Evolutionary conservation across 2,113 vertebrate genomes (phyloP), one percentile per base, ranked within the genome.

Genomic region (Eurypyga helias): DNA sequence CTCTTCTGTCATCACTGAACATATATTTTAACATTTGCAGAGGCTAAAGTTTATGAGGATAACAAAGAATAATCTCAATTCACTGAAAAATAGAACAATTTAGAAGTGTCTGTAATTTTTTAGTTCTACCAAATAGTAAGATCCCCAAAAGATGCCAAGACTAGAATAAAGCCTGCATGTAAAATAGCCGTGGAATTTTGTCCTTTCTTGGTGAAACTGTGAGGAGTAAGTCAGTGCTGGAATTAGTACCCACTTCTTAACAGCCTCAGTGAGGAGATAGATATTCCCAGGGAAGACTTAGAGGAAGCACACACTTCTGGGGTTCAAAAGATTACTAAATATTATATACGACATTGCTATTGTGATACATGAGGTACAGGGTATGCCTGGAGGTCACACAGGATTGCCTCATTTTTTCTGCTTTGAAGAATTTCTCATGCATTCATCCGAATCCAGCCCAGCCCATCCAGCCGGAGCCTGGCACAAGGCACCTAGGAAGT

Each of bases 11-110:
- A n/a, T 21, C 26, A 34, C 0, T 64, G 33, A 70, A 48, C 5
- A 6, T 23, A 6, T 24, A 41, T 36, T 81, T 62, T 43, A 79
- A 89, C 0, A 1, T 25, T 75, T 51, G 6, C 34, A 61, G 0
- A 1, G 11, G 11, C 5, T 71, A 25, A 82, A 38, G 13, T 83
- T 90, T 69, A 58, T 45, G 20, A 82, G 26, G 21, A 31, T 28
- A 64, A 46, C 25, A 75, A 17, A 85, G 28, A 78, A 81, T 54
- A 66, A 73, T 52, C 43, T 89, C 20, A 73, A 21, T 54, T 78
- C 52, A 71, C 17, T 62, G 33, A 81, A 75, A 58, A 70, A 58
- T 17, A 64, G 17, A 31, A 58, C 36, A 69, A 41, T 3, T 3
- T 9, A 41, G n/a, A 82, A 1, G 9, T 64, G 6, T 34, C 10